Percentiles rank a stretch among this genome's conserved stretches.
Evolutionary conservation across 2,888 invertebrate genomes (phyloP).

Genomic region (Morpho deidamia): DNA sequence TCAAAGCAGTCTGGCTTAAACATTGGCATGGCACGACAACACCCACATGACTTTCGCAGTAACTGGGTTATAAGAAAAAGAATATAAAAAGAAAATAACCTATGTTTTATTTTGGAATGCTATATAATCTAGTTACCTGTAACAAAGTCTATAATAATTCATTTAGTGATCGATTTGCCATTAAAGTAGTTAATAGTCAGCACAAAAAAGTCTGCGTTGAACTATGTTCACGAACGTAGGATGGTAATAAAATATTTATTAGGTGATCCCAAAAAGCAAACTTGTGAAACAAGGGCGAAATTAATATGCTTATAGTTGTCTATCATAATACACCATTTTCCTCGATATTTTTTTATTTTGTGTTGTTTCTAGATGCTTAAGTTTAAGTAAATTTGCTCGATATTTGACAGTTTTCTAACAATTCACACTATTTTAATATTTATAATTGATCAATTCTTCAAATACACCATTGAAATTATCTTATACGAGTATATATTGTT

Average conservation of each 20-base stretch:
- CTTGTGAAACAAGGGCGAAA: not conserved
- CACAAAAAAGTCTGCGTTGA: slow-evolving; percentile 6
- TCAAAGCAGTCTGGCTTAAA: slow-evolving; percentile 71
- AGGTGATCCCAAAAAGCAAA: no score
- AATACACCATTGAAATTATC: no score
- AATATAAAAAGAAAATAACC: not conserved
- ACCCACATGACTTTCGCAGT: slow-evolving; percentile 56
- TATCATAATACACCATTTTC: slow-evolving; percentile 5
- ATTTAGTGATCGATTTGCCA: slow-evolving; percentile 14
- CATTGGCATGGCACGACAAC: slow-evolving; percentile 71
- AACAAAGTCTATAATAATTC: slow-evolving; percentile 17
- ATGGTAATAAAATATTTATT: no score
- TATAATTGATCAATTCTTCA: no score
- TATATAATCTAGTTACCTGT: slow-evolving; percentile 14
- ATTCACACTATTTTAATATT: not conserved
- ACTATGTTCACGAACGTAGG: no score
- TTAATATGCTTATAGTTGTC: slow-evolving; percentile 12
- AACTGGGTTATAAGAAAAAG: slow-evolving; percentile 42
- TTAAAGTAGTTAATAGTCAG: slow-evolving; percentile 16
- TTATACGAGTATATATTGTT: not conserved
- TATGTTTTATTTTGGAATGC: not conserved
- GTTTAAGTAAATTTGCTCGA: slow-evolving; percentile 51
- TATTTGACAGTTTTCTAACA: slow-evolving; percentile 50
- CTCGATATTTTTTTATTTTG: slow-evolving; percentile 30
- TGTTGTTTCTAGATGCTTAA: slow-evolving; percentile 66